Evolutionary conservation across 2,113 vertebrate species (phyloP), one percentile per base, ranked within the genome.

Genomic region (Craseonycteris thonglongyai): DNA sequence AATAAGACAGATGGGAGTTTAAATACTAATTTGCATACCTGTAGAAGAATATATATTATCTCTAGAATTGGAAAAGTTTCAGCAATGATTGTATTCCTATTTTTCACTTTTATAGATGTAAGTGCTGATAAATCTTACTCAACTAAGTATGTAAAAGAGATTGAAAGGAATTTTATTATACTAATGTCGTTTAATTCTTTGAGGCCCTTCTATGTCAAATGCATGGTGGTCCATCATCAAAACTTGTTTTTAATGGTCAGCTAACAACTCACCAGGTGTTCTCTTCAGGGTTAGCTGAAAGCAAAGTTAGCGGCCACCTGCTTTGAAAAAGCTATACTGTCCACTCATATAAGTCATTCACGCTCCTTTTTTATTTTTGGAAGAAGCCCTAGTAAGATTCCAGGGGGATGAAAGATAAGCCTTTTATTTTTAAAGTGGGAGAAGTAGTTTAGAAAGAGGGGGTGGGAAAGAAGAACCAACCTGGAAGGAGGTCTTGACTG

Each of bases 101-200:
- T 92, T 94, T 97, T 89, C 42, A 38, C 45, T 86, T 94, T 82
- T 56, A 89, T 42, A 79, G 33, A 90, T 83, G 1, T 58, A 85
- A 81, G n/a, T 65, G 14, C 21, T 68, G 45, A 49, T 75, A 89
- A 76, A 75, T 86, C 65, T 38, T 85, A 65, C 58, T 72, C n/a
- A 58, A 76, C 56, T 47, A 88, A 82, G 19, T 58, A n/a, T 72
- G 16, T 40, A 94, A 40, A 88, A 89, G n/a, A 14, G 7, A 94
- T 65, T 19, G 33, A 68, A 83, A 92, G 24, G 26, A 54, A 40
- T 61, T 90, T 68, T 72, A 72, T 75, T 63, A 61, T 24, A 59
- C 42, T 54, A 80, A 54, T 56, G 22, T 56, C 30, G 30, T 33
- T 72, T 95, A 51, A 76, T 76, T 75, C 22, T 54, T 85, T 95